phyloP scores from a whole-genome alignment of 1,140 invertebrate genomes.

The Brachionus sp. region DNA sequence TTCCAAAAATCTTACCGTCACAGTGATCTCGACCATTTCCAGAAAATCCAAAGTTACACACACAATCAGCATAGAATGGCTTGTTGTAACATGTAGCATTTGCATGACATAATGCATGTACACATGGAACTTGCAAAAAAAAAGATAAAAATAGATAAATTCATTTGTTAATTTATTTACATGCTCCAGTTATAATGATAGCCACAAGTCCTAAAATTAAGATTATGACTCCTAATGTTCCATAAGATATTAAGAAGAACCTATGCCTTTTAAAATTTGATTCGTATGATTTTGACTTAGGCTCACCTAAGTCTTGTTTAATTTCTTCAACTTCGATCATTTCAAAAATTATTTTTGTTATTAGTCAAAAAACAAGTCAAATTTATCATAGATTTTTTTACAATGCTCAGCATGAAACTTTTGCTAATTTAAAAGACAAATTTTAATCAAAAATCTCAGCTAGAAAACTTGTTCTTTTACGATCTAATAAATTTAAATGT shows the following conservation, averaged over 20 bases:
- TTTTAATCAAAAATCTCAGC: too few species aligned
- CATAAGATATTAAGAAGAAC: not conserved
- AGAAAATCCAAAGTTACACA: not conserved
- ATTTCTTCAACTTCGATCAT: not conserved
- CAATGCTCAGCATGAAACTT: not conserved
- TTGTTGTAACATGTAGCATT: constrained; percentile 26
- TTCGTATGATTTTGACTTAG: not conserved
- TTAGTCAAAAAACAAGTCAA: not conserved
- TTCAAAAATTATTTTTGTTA: not conserved
- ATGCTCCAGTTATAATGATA: not conserved
- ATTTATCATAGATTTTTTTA: not conserved
- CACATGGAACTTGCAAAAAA: not conserved
- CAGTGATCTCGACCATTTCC: constrained; percentile 29
- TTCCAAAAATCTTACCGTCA: not conserved
- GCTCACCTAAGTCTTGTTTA: not conserved
- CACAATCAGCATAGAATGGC: constrained; percentile 28
- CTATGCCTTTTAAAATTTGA: not conserved
- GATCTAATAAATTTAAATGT: too few species aligned
- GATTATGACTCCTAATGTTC: not conserved
- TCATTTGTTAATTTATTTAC: not conserved
- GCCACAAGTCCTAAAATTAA: not conserved
- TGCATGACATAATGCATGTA: not conserved
- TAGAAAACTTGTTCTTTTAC: too few species aligned
- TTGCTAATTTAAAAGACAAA: too few species aligned
- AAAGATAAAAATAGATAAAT: not conserved